Evolutionary conservation across 2,888 invertebrate species (phyloP).

Genomic region (Calliopum simillimum): DNA sequence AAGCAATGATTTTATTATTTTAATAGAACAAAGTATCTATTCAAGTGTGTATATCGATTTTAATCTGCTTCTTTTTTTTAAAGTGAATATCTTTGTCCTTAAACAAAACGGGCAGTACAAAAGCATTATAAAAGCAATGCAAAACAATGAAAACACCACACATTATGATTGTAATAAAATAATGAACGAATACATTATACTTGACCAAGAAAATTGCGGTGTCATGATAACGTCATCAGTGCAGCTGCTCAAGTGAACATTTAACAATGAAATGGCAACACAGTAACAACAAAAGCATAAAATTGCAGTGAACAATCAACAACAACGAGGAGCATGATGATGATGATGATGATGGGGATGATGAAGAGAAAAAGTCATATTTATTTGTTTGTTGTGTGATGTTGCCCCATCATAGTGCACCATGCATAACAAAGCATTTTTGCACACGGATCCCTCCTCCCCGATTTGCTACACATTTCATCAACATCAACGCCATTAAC

Average conservation of each 20-base stretch:
- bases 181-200: conserved; percentile 1
- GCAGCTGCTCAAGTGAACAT: conserved; percentile 33
- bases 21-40: too few species aligned
- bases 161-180: too few species aligned
- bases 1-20: too few species aligned
- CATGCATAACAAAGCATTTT: background rate
- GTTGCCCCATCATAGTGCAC: background rate
- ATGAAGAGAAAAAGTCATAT: background rate
- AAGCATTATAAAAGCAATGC: too few species aligned
- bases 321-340: background rate
- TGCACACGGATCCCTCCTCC: background rate
- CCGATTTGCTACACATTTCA: background rate
- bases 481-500: conserved; percentile 8
- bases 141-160: too few species aligned
- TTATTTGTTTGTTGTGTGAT: conserved; percentile 1
- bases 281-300: conserved; percentile 9
- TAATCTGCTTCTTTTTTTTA: too few species aligned
- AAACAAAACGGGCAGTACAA: too few species aligned
- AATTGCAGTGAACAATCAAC: background rate
- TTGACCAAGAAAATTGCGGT: conserved; percentile 39
- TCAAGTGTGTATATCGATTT: too few species aligned
- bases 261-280: conserved; percentile 29
- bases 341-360: background rate
- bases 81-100: too few species aligned
- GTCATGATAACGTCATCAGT: conserved; percentile 34